phyloP scores from a whole-genome alignment of 2,797 vertebrate species.

The Trachurus trachurus region DNA sequence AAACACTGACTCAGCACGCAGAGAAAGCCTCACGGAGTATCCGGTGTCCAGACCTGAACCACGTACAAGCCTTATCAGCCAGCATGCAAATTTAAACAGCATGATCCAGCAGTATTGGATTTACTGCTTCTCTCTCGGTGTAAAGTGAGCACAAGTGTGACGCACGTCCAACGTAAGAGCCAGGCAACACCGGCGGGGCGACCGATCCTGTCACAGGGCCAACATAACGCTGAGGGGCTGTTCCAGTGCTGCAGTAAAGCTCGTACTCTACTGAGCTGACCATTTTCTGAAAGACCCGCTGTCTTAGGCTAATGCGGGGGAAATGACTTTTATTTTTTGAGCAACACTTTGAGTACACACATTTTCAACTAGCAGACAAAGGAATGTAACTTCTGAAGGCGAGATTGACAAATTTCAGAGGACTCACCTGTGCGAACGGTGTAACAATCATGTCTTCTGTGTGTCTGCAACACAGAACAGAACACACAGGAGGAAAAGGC shows the following conservation, averaged over 20 bases:
- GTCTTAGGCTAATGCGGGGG: neutral
- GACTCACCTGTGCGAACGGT: conserved; percentile 94
- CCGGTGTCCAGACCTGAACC: conserved; percentile 67
- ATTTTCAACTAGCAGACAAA: conserved; percentile 7
- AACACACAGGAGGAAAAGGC: conserved; percentile 28
- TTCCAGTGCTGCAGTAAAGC: conserved; percentile 40
- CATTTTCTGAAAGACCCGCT: conserved; percentile 16
- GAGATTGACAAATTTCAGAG: neutral
- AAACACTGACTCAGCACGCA: conserved; percentile 69
- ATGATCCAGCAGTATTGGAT: conserved; percentile 71
- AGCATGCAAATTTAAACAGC: conserved; percentile 70
- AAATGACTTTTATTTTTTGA: neutral
- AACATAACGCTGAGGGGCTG: conserved; percentile 55
- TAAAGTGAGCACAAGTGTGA: conserved; percentile 79
- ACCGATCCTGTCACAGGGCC: conserved; percentile 59
- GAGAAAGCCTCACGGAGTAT: conserved; percentile 61
- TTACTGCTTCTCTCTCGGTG: conserved; percentile 64
- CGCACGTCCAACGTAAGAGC: conserved; percentile 75
- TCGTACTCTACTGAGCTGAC: conserved; percentile 51
- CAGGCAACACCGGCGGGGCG: conserved; percentile 52
- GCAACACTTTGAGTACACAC: conserved; percentile 13
- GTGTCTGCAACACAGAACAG: conserved; percentile 84
- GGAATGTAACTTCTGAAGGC: neutral
- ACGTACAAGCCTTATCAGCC: conserved; percentile 62
- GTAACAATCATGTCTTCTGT: conserved; percentile 98